These are phyloP conservation scores for Eucidaris tribuloides DNA, from an alignment of 35 echinoderm and acorn worm genomes.

Conservation along the genomic window DNA sequence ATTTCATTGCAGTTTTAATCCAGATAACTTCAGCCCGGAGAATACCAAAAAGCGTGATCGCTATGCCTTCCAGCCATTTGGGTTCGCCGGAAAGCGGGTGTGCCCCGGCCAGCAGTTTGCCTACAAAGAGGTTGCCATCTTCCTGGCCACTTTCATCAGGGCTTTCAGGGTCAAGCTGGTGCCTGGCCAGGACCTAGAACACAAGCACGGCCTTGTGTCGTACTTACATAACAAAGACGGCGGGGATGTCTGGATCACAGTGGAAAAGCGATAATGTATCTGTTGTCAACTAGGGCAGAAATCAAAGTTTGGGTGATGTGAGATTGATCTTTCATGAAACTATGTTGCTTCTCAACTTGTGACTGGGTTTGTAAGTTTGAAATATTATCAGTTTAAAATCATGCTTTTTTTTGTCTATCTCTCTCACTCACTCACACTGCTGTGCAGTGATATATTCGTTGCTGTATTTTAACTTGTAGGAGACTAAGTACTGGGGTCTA, in stretches of 20 bases:
- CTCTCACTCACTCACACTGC: no score
- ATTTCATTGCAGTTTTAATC: slow-evolving; percentile 57
- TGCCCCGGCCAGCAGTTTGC: slow-evolving; percentile 79
- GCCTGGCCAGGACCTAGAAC: slow-evolving; percentile 70
- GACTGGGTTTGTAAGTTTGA: no score
- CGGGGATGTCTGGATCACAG: slow-evolving; percentile 80
- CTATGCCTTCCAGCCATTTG: slow-evolving; percentile 52
- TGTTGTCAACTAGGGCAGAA: no score
- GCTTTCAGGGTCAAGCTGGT: slow-evolving; percentile 73
- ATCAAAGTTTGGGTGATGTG: no score
- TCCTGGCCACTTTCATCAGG: slow-evolving; percentile 57
- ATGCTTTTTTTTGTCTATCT: no score
- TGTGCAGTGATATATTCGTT: no score
- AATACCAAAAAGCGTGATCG: slow-evolving; percentile 37
- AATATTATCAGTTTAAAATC: no score
- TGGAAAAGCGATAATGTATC: slow-evolving; percentile 71
- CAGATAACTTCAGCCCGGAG: slow-evolving; percentile 57
- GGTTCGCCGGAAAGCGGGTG: slow-evolving; percentile 63
- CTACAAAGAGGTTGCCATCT: slow-evolving; percentile 64
- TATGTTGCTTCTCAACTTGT: no score
- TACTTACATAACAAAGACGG: slow-evolving; percentile 20
- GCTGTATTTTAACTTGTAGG: no score
- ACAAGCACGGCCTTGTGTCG: slow-evolving; percentile 52
- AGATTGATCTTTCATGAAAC: no score
- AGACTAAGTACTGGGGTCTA: no score